Percentiles rank a stretch among this genome's conserved stretches.
phyloP scores from a whole-genome alignment of 2,113 vertebrate genomes.

The Uria lomvia region DNA sequence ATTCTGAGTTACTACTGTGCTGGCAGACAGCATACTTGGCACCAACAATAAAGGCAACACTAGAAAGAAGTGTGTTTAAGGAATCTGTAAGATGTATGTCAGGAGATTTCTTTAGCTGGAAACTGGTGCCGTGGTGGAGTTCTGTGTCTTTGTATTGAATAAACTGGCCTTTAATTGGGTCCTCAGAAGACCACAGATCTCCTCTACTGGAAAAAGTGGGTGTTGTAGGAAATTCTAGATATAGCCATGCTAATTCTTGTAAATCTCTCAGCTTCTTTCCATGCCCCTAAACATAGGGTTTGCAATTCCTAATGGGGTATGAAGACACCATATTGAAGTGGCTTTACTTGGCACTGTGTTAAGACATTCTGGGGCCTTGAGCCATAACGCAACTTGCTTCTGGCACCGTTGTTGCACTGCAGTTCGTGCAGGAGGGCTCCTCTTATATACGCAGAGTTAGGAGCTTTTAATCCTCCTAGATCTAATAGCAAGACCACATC shows the following conservation, averaged over 20 bases:
- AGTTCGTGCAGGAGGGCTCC: background rate
- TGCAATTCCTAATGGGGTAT: background rate
- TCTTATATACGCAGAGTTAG: background rate
- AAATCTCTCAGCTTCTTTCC: background rate
- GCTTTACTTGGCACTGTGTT: background rate
- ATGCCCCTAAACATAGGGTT: slow-evolving; percentile 4
- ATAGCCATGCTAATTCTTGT: background rate
- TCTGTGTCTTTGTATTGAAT: background rate
- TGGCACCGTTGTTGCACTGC: rapidly evolving
- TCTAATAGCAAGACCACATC: background rate
- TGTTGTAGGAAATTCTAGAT: background rate
- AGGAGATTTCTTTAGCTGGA: background rate
- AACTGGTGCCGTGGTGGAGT: background rate
- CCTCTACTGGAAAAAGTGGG: background rate
- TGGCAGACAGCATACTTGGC: slow-evolving; percentile 11
- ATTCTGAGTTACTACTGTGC: background rate
- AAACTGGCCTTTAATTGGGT: background rate
- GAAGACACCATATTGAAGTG: background rate
- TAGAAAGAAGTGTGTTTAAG: background rate
- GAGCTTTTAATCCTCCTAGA: background rate
- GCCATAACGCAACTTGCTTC: background rate
- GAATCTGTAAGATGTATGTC: background rate
- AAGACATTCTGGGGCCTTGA: background rate
- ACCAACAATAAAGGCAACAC: background rate
- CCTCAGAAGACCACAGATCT: background rate